These are phyloP conservation scores for Ptychadena robeensis DNA, from an alignment of 2,797 vertebrate species.

Conservation along the genomic window DNA sequence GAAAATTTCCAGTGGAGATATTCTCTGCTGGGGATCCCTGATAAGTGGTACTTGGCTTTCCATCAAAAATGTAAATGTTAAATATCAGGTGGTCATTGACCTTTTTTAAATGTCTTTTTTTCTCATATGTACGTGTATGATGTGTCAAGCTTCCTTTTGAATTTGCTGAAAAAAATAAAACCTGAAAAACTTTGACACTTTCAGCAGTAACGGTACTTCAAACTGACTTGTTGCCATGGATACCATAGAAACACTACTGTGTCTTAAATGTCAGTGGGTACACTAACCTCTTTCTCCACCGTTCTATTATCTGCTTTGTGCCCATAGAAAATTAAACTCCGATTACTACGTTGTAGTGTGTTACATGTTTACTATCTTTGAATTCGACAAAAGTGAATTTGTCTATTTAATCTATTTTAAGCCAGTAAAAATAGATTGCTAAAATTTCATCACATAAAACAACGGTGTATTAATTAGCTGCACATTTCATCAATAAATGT, in stretches of 20 bases:
- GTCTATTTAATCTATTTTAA: too few species aligned
- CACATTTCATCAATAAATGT: too few species aligned
- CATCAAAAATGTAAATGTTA: too few species aligned
- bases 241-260: background rate
- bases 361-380: background rate
- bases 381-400: too few species aligned
- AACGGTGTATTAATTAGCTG: too few species aligned
- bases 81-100: background rate
- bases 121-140: background rate
- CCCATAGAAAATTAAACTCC: background rate
- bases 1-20: too few species aligned
- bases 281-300: background rate
- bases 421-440: too few species aligned
- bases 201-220: background rate
- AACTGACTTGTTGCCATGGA: conserved; percentile 2
- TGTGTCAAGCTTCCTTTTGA: background rate
- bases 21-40: too few species aligned
- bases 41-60: too few species aligned
- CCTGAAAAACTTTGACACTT: background rate
- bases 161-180: background rate
- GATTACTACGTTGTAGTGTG: background rate
- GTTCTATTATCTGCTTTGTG: background rate
- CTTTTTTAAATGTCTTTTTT: background rate
- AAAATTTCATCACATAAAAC: too few species aligned
- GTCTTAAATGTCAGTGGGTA: background rate